These are phyloP conservation scores for Melanotaenia maccullochi DNA, from an alignment of 2,797 vertebrate genomes.

Conservation along the genomic window DNA sequence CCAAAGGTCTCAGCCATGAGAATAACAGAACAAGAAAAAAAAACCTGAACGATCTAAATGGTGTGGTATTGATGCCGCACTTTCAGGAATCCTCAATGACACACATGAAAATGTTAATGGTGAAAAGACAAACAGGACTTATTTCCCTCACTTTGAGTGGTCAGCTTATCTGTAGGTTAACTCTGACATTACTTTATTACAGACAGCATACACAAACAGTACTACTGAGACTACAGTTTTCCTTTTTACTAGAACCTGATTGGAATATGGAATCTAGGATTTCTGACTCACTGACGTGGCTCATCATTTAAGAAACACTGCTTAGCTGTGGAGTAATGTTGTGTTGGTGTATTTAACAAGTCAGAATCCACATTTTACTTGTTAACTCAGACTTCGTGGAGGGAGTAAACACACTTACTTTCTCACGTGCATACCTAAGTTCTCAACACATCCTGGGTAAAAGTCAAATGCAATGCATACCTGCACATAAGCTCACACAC, in stretches of 20 bases:
- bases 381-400: not conserved
- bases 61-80: too few species aligned
- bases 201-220: too few species aligned
- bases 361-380: not conserved
- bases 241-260: not conserved
- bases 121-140: too few species aligned
- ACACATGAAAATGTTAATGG: too few species aligned
- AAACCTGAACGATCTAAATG: too few species aligned
- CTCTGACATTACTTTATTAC: too few species aligned
- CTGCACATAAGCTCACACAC: not conserved
- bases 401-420: not conserved
- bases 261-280: not conserved
- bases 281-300: too few species aligned
- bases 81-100: too few species aligned
- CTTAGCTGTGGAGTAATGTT: slow-evolving; percentile 1
- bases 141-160: too few species aligned
- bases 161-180: too few species aligned
- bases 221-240: not conserved
- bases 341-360: not conserved
- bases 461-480: slow-evolving; percentile 4
- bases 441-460: not conserved
- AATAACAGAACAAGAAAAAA: too few species aligned
- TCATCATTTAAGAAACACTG: slow-evolving; percentile 11
- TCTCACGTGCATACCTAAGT: not conserved
- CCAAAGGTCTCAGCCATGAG: too few species aligned